Evolutionary conservation across 2,888 invertebrate genomes (phyloP).

Genomic region (Agrotis segetum): DNA sequence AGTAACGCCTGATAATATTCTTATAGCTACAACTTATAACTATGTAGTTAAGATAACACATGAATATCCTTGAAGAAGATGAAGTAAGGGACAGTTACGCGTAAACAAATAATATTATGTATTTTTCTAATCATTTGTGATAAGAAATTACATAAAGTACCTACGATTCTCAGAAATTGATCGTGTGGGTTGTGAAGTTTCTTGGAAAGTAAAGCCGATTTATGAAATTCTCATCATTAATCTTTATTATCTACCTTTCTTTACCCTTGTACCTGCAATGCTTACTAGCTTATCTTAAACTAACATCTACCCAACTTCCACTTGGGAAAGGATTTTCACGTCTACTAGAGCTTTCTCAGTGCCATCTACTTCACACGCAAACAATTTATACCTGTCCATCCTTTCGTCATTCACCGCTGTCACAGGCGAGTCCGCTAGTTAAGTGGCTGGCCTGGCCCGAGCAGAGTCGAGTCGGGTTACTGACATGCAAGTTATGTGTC

Average conservation of each 20-base stretch:
- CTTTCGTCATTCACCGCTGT: conserved; percentile 61
- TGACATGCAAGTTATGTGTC: conserved; percentile 62
- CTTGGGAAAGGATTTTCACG: not conserved
- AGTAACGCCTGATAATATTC: too few species aligned
- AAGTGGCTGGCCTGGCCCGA: conserved; percentile 44
- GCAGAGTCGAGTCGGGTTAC: conserved; percentile 50
- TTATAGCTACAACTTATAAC: too few species aligned
- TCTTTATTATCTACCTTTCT: not conserved
- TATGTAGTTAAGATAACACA: too few species aligned
- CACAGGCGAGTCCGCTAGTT: conserved; percentile 34
- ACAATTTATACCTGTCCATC: conserved; percentile 60
- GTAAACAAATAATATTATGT: not conserved
- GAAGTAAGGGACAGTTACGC: too few species aligned
- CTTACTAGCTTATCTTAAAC: not conserved
- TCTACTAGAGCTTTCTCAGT: conserved; percentile 1
- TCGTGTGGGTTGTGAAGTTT: not conserved
- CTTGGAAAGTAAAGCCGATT: not conserved
- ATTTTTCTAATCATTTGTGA: not conserved
- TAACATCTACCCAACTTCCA: not conserved
- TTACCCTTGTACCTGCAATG: too few species aligned
- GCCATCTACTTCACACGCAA: conserved; percentile 12
- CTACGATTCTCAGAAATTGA: not conserved
- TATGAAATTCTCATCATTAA: not conserved
- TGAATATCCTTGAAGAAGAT: too few species aligned
- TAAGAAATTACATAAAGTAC: not conserved